A percentile compares a stretch with the other conserved stretches of the same genome.
Evolutionary conservation across 2,797 vertebrate species (phyloP).

Genomic region (Chiloscyllium punctatum): DNA sequence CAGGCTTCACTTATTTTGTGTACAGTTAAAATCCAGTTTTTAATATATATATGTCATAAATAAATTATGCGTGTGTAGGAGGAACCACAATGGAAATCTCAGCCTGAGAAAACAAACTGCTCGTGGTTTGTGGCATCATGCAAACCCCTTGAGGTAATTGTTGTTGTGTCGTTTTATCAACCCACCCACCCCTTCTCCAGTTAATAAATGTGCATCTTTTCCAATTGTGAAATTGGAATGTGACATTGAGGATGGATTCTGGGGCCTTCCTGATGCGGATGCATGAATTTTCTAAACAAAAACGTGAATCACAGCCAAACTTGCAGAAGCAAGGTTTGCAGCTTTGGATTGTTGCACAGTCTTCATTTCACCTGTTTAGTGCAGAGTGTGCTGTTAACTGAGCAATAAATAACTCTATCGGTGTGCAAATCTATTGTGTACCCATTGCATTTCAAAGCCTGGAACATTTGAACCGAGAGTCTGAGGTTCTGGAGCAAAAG

Average conservation of each 20-base stretch:
- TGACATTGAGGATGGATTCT: not conserved
- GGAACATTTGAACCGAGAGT: not conserved
- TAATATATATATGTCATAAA: constrained; percentile 10
- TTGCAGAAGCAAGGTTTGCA: not conserved
- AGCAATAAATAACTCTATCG: not conserved
- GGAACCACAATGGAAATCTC: constrained; percentile 24
- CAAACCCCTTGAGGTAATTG: not conserved
- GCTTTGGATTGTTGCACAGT: not conserved
- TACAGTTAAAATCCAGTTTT: not conserved
- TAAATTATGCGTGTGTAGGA: not conserved
- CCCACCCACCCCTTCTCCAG: not conserved
- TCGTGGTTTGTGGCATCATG: not conserved
- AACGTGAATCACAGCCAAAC: not conserved
- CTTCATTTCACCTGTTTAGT: not conserved
- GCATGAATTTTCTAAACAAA: not conserved
- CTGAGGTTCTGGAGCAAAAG: not conserved
- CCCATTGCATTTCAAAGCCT: not conserved
- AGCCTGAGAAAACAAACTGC: not conserved
- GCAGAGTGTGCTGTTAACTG: not conserved
- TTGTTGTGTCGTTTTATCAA: not conserved
- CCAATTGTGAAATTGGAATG: not conserved
- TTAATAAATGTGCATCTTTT: not conserved
- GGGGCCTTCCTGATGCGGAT: not conserved
- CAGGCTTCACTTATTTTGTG: not conserved
- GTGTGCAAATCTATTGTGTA: not conserved